Percentiles rank a stretch among this genome's conserved stretches.
Evolutionary conservation across 2,888 invertebrate genomes (phyloP).

Genomic region (Lepidocyrtinus sp.): DNA sequence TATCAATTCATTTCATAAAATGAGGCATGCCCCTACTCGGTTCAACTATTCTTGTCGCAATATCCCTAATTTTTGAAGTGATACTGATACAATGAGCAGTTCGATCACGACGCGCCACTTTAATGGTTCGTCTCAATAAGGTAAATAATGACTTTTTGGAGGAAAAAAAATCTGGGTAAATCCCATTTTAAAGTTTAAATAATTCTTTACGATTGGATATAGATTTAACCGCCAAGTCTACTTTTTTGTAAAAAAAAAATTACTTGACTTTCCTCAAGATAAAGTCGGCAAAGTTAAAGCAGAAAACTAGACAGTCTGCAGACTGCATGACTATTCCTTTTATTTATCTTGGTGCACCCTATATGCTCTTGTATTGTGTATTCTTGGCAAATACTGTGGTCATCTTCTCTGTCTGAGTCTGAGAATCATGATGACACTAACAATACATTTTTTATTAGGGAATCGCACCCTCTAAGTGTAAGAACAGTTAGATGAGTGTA

Average conservation of each 20-base stretch:
- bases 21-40: no score
- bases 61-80: slow-evolving; percentile 33
- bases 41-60: no score
- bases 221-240: no score
- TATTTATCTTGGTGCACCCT: slow-evolving; percentile 1
- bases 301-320: slow-evolving; percentile 29
- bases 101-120: not conserved
- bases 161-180: no score
- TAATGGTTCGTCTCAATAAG: not conserved
- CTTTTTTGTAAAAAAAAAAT: no score
- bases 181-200: not conserved
- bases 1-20: not conserved
- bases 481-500: not conserved
- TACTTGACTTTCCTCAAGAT: no score
- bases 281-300: not conserved
- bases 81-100: slow-evolving; percentile 26
- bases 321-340: slow-evolving; percentile 26
- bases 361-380: not conserved
- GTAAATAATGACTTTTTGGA: no score
- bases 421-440: no score
- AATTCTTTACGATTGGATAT: not conserved
- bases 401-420: no score
- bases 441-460: no score
- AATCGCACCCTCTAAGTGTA: no score
- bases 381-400: no score